Percentiles rank a stretch among this genome's conserved stretches.
Evolutionary conservation across 2,888 invertebrate species (phyloP).

Genomic region (Chirona hameri): DNA sequence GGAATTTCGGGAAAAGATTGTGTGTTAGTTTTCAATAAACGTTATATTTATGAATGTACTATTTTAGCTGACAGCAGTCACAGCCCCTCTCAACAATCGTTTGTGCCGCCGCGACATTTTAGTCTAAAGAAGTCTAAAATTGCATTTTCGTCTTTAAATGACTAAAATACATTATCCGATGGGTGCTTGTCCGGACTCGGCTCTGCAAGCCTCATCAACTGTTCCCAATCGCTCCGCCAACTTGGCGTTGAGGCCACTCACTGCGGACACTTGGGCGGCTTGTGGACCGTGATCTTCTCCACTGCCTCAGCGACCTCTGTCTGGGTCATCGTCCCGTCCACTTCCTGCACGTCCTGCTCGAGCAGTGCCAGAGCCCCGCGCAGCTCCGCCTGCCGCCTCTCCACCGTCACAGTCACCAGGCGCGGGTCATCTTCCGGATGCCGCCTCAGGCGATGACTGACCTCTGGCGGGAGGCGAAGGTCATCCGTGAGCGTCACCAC

Average conservation of each 20-base stretch:
- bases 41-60: too few species aligned
- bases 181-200: too few species aligned
- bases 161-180: too few species aligned
- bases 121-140: too few species aligned
- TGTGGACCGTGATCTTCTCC: not conserved
- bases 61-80: too few species aligned
- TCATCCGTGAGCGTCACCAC: not conserved
- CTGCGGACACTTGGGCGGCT: not conserved
- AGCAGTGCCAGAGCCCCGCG: not conserved
- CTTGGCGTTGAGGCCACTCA: not conserved
- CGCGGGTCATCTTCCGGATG: not conserved
- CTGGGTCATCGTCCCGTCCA: not conserved
- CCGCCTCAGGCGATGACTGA: not conserved
- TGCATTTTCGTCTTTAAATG: too few species aligned
- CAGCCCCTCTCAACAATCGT: too few species aligned
- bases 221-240: too few species aligned
- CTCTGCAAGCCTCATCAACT: too few species aligned
- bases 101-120: too few species aligned
- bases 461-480: not conserved
- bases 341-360: not conserved
- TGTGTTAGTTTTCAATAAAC: too few species aligned
- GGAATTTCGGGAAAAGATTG: too few species aligned
- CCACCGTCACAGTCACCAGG: not conserved
- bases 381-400: not conserved
- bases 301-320: not conserved